These are phyloP conservation scores for Scalopus aquaticus DNA, from an alignment of 2,113 vertebrate species.

Conservation along the genomic window DNA sequence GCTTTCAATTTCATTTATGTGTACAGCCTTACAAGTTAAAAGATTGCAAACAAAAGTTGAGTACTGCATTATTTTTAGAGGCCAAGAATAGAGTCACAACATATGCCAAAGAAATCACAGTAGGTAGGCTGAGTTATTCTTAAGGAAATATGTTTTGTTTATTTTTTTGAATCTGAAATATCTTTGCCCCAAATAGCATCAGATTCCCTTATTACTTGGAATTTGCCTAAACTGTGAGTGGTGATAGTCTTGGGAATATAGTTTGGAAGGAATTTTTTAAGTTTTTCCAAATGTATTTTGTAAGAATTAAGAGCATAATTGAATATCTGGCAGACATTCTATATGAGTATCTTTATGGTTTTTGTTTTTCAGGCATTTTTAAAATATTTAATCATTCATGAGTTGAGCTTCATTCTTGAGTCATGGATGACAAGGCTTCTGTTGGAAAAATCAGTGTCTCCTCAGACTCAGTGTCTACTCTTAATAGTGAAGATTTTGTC, in stretches of 20 bases:
- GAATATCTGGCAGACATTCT: conserved; percentile 76
- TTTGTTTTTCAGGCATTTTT: conserved; percentile 94
- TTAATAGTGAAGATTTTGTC: conserved; percentile 99
- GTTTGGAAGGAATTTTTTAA: not conserved
- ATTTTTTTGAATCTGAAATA: conserved; percentile 37
- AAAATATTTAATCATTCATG: conserved; percentile 96
- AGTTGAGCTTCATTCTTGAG: conserved; percentile 94
- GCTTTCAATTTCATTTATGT: conserved; percentile 44
- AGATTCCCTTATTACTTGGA: conserved; percentile 42
- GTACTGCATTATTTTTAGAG: not conserved
- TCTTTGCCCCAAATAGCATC: not conserved
- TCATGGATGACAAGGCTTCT: conserved; percentile 99
- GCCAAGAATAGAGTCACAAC: not conserved
- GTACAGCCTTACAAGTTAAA: conserved; percentile 38
- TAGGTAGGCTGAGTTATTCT: conserved; percentile 34
- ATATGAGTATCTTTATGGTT: conserved; percentile 86
- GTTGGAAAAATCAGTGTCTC: conserved; percentile 99
- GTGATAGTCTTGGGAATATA: conserved; percentile 19
- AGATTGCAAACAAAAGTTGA: conserved; percentile 2
- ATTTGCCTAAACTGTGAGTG: conserved; percentile 18
- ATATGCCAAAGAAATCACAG: conserved; percentile 45
- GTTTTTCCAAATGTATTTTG: conserved; percentile 51
- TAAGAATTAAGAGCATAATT: conserved; percentile 57
- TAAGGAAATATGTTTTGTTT: conserved; percentile 41
- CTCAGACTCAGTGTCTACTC: conserved; percentile 99